Conservation (phyloP, 2,888 invertebrate species). For the Xestia c-nigrum region DNA sequence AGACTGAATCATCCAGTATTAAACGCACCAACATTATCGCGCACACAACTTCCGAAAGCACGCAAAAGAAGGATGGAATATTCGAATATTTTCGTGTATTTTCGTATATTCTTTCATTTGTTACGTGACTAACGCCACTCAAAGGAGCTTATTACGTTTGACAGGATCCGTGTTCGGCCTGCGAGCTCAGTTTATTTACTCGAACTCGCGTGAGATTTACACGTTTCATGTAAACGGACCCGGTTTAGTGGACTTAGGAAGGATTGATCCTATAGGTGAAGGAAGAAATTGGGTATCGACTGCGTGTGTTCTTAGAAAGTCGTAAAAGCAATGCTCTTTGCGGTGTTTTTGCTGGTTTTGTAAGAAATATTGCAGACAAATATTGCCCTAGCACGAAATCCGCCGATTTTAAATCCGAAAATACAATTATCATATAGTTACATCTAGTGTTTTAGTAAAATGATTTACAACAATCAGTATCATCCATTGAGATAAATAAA, state of each 20-base stretch:
- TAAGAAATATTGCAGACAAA: neutral
- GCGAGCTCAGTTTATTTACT: conserved; percentile 66
- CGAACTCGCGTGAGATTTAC: conserved; percentile 63
- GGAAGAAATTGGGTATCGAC: conserved; percentile 30
- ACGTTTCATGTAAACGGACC: conserved; percentile 59
- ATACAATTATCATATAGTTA: too few species aligned
- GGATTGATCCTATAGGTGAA: conserved; percentile 36
- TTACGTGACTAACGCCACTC: conserved; percentile 79
- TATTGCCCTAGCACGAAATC: too few species aligned
- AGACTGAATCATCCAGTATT: conserved; percentile 2
- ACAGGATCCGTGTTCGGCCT: conserved; percentile 69
- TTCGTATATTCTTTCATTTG: conserved; percentile 74
- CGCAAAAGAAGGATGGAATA: conserved; percentile 66
- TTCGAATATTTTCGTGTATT: conserved; percentile 71
- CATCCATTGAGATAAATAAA: too few species aligned
- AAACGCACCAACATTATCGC: conserved; percentile 35
- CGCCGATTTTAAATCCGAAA: too few species aligned
- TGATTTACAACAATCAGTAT: too few species aligned
- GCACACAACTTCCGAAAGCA: conserved; percentile 52
- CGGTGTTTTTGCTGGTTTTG: neutral
- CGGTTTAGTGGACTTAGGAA: conserved; percentile 53
- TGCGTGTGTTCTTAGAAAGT: conserved; percentile 7
- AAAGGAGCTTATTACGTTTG: conserved; percentile 79
- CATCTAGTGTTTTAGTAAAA: too few species aligned
- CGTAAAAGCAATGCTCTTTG: neutral